phyloP scores from a whole-genome alignment of 53 echinoderm and acorn worm species.

The Hippasteria phrygiana region DNA sequence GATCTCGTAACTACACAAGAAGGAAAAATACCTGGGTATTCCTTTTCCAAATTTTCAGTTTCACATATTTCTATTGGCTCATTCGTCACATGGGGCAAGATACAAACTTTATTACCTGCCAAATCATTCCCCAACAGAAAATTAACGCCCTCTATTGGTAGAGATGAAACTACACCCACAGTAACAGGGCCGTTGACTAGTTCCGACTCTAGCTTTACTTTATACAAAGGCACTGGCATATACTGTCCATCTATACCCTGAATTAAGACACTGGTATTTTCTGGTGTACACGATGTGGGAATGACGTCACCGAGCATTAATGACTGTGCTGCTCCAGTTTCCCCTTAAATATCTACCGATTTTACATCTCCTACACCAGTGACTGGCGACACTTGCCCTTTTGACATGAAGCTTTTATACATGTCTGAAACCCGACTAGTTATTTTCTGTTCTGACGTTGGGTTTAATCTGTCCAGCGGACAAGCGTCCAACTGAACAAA shows the following conservation, averaged over 20 bases:
- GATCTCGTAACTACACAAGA: conserved; percentile 75
- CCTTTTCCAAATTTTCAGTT: conserved; percentile 34
- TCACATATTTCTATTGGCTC: neutral
- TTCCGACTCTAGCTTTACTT: conserved; percentile 45
- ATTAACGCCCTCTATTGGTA: conserved; percentile 63
- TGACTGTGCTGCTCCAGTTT: conserved; percentile 71
- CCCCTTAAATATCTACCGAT: conserved; percentile 8
- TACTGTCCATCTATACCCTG: conserved; percentile 62
- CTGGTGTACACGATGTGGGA: conserved; percentile 8
- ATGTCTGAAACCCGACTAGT: neutral
- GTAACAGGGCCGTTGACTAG: conserved; percentile 49
- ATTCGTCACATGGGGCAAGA: neutral
- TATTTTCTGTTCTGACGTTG: neutral
- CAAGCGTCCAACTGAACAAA: neutral
- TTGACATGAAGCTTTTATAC: conserved; percentile 4
- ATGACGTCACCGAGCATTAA: conserved; percentile 42
- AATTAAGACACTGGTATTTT: conserved; percentile 65
- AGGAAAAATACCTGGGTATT: conserved; percentile 66
- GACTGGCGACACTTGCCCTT: neutral
- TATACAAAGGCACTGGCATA: conserved; percentile 52
- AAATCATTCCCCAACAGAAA: conserved; percentile 71
- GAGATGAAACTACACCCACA: too few relatives aligned
- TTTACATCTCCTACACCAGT: neutral
- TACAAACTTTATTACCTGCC: conserved; percentile 38
- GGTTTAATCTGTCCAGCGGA: neutral